These are phyloP conservation scores for Uromys caudimaculatus DNA, from an alignment of 2,797 vertebrate species.

Conservation along the genomic window DNA sequence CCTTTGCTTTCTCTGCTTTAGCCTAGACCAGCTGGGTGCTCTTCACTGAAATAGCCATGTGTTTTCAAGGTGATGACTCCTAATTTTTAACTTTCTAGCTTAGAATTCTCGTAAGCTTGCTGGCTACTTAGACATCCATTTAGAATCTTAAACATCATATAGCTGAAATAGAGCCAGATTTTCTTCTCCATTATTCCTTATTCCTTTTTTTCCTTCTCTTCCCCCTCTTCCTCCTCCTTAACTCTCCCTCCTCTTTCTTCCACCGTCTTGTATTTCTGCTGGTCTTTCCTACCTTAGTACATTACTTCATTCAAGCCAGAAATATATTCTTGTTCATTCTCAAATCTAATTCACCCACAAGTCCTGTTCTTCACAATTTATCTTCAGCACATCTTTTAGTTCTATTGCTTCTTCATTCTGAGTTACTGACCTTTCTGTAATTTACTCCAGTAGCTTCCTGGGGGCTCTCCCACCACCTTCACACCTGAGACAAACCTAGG, in stretches of 20 bases:
- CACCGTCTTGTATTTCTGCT: not conserved
- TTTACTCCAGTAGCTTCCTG: not conserved
- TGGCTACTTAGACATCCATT: slow-evolving; percentile 14
- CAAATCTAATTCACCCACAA: not conserved
- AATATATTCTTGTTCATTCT: not conserved
- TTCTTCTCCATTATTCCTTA: not conserved
- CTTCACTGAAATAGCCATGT: not conserved
- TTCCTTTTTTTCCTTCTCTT: not conserved
- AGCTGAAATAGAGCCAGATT: not conserved
- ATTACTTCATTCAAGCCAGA: not conserved
- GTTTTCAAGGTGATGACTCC: slow-evolving; percentile 31
- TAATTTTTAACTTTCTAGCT: slow-evolving; percentile 25
- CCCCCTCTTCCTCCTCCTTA: not conserved
- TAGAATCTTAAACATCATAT: slow-evolving; percentile 28
- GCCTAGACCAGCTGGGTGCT: not conserved
- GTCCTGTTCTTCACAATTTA: not conserved
- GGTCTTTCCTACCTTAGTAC: not conserved
- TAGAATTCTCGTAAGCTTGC: slow-evolving; percentile 36
- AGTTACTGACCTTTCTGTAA: not conserved
- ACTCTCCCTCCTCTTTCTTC: not conserved
- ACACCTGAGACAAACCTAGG: not conserved
- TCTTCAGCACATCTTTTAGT: not conserved
- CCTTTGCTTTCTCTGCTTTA: slow-evolving; percentile 34
- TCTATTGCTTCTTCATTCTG: not conserved
- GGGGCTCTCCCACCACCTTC: not conserved